Conservation (phyloP, 2,888 invertebrate genomes). For the Orthonevra nobilis region DNA sequence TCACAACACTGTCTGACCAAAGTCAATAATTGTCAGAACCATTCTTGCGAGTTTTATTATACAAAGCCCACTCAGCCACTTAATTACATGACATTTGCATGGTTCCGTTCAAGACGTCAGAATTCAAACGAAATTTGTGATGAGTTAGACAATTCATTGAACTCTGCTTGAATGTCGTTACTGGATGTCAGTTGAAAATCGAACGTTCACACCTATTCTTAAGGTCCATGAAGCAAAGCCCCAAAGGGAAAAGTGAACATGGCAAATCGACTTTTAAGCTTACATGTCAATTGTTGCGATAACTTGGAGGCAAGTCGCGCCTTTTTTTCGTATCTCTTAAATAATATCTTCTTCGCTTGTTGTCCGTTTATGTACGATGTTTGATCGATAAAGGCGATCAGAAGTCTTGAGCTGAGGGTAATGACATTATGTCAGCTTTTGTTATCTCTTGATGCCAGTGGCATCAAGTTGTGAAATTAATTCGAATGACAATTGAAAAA, state of each 20-base stretch:
- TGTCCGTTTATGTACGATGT: conserved; percentile 3
- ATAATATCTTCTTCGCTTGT: not conserved
- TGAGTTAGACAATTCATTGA: not conserved
- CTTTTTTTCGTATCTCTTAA: not conserved
- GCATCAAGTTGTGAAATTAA: not conserved
- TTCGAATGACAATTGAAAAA: not conserved
- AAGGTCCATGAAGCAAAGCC: not conserved
- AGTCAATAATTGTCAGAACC: too few relatives aligned
- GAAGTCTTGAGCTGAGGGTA: not conserved
- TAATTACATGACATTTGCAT: too few relatives aligned
- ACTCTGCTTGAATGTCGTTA: not conserved
- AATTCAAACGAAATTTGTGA: too few relatives aligned
- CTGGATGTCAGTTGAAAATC: not conserved
- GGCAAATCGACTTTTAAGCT: not conserved
- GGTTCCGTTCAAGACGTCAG: too few relatives aligned
- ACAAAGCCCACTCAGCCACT: too few relatives aligned
- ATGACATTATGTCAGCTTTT: not conserved
- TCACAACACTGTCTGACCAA: too few relatives aligned
- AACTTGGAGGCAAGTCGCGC: not conserved
- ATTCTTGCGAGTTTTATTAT: too few relatives aligned
- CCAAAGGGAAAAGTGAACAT: not conserved
- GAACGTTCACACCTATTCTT: conserved; percentile 11
- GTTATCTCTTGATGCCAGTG: not conserved
- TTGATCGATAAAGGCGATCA: conserved; percentile 5
- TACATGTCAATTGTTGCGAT: too few relatives aligned